These are phyloP conservation scores for Homarus gammarus DNA, from an alignment of 2,888 invertebrate species.

Conservation along the genomic window DNA sequence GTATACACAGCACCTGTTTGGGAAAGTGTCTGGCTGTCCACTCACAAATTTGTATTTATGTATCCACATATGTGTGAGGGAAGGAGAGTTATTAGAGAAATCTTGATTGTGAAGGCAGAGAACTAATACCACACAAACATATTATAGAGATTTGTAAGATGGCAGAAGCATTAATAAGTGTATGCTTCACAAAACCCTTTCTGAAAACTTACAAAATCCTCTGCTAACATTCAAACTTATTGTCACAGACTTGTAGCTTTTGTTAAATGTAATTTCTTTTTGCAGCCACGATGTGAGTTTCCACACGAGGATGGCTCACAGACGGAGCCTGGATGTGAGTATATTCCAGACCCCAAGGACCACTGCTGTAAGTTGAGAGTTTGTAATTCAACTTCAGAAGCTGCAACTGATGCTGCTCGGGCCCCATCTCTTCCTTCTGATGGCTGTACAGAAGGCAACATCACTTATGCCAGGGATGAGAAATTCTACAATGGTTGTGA, in stretches of 20 bases:
- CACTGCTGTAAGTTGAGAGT: constrained; percentile 90
- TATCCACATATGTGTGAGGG: too few species aligned
- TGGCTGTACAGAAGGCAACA: constrained; percentile 85
- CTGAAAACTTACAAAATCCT: background rate
- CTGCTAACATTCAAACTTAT: background rate
- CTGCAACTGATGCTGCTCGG: constrained; percentile 30
- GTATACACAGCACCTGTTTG: too few species aligned
- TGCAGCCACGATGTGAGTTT: constrained; percentile 70
- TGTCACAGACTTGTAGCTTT: background rate
- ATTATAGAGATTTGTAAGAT: too few species aligned
- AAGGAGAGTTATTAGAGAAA: too few species aligned
- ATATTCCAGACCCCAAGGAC: constrained; percentile 88
- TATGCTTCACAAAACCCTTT: background rate
- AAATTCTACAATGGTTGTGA: constrained; percentile 90
- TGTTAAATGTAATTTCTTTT: background rate
- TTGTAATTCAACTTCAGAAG: constrained; percentile 83
- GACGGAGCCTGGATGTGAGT: constrained; percentile 60
- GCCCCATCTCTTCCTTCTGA: constrained; percentile 54
- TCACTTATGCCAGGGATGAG: constrained; percentile 86
- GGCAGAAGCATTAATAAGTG: background rate
- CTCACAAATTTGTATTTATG: too few species aligned
- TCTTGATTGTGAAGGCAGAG: too few species aligned
- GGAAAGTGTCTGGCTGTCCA: too few species aligned
- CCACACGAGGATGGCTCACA: constrained; percentile 44
- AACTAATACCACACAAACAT: too few species aligned